Evolutionary conservation across 2,113 vertebrate genomes (phyloP).

Genomic region (Arizona elegans): DNA sequence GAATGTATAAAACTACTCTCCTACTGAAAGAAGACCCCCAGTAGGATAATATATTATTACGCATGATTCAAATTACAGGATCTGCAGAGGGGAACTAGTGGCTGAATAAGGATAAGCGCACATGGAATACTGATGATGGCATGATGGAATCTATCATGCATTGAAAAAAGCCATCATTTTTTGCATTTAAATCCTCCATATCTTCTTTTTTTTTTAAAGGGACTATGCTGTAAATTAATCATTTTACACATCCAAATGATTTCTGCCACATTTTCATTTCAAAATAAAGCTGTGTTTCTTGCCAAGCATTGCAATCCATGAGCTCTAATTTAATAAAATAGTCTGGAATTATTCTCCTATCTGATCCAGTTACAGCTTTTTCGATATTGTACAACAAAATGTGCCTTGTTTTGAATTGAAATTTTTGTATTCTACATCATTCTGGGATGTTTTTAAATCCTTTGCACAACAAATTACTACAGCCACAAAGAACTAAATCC

Average conservation of each 20-base stretch:
- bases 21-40: slow-evolving; percentile 78
- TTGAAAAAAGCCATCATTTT: slow-evolving; percentile 69
- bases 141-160: slow-evolving; percentile 74
- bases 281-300: slow-evolving; percentile 46
- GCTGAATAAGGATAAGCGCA: slow-evolving; percentile 73
- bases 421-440: slow-evolving; percentile 60
- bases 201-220: slow-evolving; percentile 56
- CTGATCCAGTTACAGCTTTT: slow-evolving; percentile 61
- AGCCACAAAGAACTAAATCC: slow-evolving; percentile 56
- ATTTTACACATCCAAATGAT: slow-evolving; percentile 14
- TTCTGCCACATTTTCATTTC: slow-evolving; percentile 37
- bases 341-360: slow-evolving; percentile 60
- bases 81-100: slow-evolving; percentile 77
- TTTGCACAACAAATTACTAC: slow-evolving; percentile 62
- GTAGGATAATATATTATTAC: slow-evolving; percentile 85
- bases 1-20: slow-evolving; percentile 76
- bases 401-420: slow-evolving; percentile 60
- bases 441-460: slow-evolving; percentile 56
- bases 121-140: slow-evolving; percentile 79
- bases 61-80: slow-evolving; percentile 83
- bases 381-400: slow-evolving; percentile 55
- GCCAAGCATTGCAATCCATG: slow-evolving; percentile 42
- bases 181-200: slow-evolving; percentile 66
- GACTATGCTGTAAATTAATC: slow-evolving; percentile 54
- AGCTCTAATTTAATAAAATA: slow-evolving; percentile 56